A percentile compares a stretch with the other conserved stretches of the same genome.
phyloP scores from a whole-genome alignment of 1,140 invertebrate species.

The Papilio dardanus region DNA sequence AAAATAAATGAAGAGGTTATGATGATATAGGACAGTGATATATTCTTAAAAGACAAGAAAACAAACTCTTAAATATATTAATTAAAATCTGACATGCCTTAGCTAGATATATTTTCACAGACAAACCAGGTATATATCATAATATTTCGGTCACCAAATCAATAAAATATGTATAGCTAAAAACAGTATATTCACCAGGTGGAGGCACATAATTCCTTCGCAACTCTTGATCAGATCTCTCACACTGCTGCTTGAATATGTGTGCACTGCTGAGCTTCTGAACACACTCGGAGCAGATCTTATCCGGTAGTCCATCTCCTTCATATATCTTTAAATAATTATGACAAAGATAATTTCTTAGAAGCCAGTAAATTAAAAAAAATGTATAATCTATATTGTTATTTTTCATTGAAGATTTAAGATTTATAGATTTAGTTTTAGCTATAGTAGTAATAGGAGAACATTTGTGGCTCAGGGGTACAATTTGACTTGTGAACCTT shows the following conservation, averaged over 20 bases:
- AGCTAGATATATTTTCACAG: not conserved
- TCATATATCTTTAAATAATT: slow-evolving; percentile 65
- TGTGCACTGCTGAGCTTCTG: slow-evolving; percentile 80
- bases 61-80: not conserved
- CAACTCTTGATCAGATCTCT: slow-evolving; percentile 76
- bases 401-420: too few relatives aligned
- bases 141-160: too few relatives aligned
- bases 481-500: too few relatives aligned
- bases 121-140: too few relatives aligned
- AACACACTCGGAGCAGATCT: slow-evolving; percentile 79
- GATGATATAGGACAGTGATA: too few relatives aligned
- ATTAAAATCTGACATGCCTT: not conserved
- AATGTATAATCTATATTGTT: too few relatives aligned
- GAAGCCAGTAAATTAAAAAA: not conserved
- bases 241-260: slow-evolving; percentile 81
- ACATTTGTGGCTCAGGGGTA: too few relatives aligned
- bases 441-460: too few relatives aligned
- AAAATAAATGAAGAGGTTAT: not conserved
- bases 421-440: too few relatives aligned
- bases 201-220: slow-evolving; percentile 78
- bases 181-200: slow-evolving; percentile 55
- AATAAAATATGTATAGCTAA: not conserved
- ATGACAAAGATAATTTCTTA: not conserved
- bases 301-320: slow-evolving; percentile 79
- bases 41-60: not conserved